Percentiles rank a stretch among this genome's conserved stretches.
phyloP scores from a whole-genome alignment of 2,113 vertebrate species.

The Lophotis ruficrista region DNA sequence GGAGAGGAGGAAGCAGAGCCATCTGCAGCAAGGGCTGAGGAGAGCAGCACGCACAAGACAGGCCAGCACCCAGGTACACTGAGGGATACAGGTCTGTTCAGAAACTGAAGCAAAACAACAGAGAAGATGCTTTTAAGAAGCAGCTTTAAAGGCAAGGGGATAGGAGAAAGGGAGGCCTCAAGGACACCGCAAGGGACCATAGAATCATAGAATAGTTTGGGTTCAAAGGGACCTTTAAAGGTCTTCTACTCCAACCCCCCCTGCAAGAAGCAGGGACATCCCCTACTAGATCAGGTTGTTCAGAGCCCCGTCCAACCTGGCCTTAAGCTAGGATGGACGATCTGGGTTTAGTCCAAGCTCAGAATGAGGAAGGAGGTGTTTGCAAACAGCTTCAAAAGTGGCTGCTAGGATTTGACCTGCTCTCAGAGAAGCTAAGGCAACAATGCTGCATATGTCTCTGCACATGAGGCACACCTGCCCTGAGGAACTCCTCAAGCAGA shows the following conservation, averaged over 20 bases:
- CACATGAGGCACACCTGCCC: neutral
- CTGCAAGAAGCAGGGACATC: too few relatives aligned
- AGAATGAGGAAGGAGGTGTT: neutral
- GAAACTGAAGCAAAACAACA: neutral
- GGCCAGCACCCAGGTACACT: neutral
- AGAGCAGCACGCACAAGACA: fast-evolving
- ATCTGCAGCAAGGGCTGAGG: neutral
- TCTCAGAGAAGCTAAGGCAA: neutral
- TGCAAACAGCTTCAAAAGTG: neutral
- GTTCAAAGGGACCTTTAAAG: too few relatives aligned
- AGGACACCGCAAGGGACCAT: neutral
- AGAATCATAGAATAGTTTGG: too few relatives aligned
- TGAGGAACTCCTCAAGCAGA: neutral
- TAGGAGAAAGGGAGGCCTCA: neutral
- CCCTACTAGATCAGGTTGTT: too few relatives aligned
- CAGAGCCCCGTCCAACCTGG: too few relatives aligned
- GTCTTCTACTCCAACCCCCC: too few relatives aligned
- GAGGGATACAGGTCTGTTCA: neutral
- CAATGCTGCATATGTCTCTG: fast-evolving
- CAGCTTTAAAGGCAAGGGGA: neutral
- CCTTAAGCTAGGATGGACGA: neutral
- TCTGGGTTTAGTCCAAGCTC: neutral
- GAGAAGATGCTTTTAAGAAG: neutral
- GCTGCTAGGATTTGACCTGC: neutral
- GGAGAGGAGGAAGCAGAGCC: neutral